phyloP scores from a whole-genome alignment of 2,113 vertebrate species.

The Oceanites oceanicus region DNA sequence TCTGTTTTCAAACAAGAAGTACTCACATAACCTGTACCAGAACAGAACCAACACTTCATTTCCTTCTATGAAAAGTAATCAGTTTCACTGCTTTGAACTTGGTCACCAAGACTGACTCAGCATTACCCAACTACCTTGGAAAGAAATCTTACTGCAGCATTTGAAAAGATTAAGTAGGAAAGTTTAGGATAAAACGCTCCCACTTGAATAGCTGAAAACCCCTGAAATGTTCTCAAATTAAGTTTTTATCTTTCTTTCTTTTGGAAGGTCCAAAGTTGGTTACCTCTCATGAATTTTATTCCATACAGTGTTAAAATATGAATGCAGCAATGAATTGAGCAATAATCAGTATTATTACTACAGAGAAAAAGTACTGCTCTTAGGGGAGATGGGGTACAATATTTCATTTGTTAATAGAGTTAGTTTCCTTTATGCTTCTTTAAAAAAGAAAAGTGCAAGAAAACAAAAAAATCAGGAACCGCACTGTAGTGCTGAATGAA shows the following conservation, averaged over 20 bases:
- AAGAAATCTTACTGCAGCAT: not conserved
- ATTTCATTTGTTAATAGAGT: not conserved
- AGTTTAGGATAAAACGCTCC: not conserved
- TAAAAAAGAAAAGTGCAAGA: not conserved
- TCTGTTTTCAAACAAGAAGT: not conserved
- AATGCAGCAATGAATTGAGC: not conserved
- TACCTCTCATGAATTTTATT: not conserved
- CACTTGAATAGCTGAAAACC: not conserved
- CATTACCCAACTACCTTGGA: not conserved
- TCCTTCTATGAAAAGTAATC: not conserved
- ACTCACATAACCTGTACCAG: not conserved
- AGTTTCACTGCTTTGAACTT: not conserved
- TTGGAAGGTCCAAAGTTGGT: not conserved
- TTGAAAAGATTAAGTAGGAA: not conserved
- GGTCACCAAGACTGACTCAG: not conserved
- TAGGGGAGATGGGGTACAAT: not conserved
- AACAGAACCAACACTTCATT: not conserved
- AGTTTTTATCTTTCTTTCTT: not conserved
- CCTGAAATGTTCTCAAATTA: not conserved
- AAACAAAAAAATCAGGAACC: not conserved
- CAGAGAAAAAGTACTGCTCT: not conserved
- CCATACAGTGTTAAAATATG: not conserved
- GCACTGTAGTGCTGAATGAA: not conserved
- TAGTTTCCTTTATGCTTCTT: not conserved
- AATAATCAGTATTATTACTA: not conserved